Base-by-base conservation (phyloP, 2,113 vertebrate genomes). In the Caretta caretta region DNA sequence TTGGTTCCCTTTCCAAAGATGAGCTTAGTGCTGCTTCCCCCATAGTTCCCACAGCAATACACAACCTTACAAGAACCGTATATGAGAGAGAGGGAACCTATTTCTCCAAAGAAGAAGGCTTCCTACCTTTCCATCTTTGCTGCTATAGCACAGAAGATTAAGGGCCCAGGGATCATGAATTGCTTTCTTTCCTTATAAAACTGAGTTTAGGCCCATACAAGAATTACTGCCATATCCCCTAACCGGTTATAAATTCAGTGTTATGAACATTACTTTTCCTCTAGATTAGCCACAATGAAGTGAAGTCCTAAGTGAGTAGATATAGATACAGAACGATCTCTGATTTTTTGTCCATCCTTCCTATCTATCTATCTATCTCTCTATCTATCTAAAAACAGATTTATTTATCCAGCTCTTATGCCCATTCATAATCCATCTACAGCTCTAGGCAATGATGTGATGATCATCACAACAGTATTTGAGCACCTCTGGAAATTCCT, bases 1-100 rank as follows among this genome's bases (percentile, higher is more conserved):
- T 92, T 88, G 14, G 97, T 98, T 89, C 97, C 97, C 76, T 38
- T 50, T 90, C 86, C 49, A 48, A 90, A 91, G 54, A 6, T 57
- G 31, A 54, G 3, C 8, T 35, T 62, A 16, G 12, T 16, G 12
- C 6, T 17, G 48, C 10, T 62, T 42, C 78, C n/a, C 5, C 65
- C 65, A 38, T n/a, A 38, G 16, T 20, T 65, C 46, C 48, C 86
- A 88, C 79, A 93, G 90, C 42, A 38, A 62, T 19, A 38, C 8
- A 51, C 29, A 31, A 57, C 72, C 90, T 92, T 92, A 80, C 59
- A 53, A 79, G 87, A 94, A 89, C 89, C 22, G 2, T 38, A 38
- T 19, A 9, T n/a, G 31, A 4, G 65, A 20, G 17, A 38, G 65
- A 38, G 35, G 31, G 35, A 72, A 38, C 14, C 8, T 72, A 3